Base-by-base conservation (phyloP, 2,888 invertebrate genomes). In the Resseliella maxima region DNA sequence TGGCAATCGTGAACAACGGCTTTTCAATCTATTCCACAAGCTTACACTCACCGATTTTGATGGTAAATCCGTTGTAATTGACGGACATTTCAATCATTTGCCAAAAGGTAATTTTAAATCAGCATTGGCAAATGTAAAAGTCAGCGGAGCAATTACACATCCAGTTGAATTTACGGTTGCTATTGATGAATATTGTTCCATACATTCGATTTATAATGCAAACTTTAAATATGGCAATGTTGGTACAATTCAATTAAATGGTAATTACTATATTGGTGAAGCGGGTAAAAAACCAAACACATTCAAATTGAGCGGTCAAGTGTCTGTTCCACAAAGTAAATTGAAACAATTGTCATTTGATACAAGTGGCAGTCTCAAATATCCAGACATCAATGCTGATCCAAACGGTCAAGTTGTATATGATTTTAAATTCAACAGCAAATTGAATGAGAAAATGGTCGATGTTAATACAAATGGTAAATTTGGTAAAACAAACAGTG, bases 281-380 rank as follows among this genome's bases (percentile, higher is more conserved):
- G 87, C 41, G 0, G 89, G 91, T 0, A 90, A 90, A 2, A 90
- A 89, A 88, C 93, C 93, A 46, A 89, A 89, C 41, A 89, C 91
- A 2, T 91, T 92, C n/a, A 93, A 93, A 41, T 87, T 91, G 59
- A 90, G 91, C 0, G 31, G 93, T 0, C 91, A 92, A 5, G 12
- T 94, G 0, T 91, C 92, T 31, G 89, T 94, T 35, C 94, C 94
- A 0, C 92, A 92, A 86, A 93, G 94, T 0, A 92, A 92, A 59
- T 90, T 94, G 0, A 94, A 93, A 86, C 92, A 93, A 87, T 88
- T 94, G 85, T 93, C 93, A 88, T 89, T 91, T 50, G 90, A 91
- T 1, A 90, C 92, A 0, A 88, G 89, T 31, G 91, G 91, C 0
- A 91, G 90, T 18, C 24, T 91, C 0, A 85, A 90, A 24, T 87